A percentile compares a stretch with the other conserved stretches of the same genome.
phyloP scores from a whole-genome alignment of 1,140 invertebrate species.

The Zelostemma sp. region DNA sequence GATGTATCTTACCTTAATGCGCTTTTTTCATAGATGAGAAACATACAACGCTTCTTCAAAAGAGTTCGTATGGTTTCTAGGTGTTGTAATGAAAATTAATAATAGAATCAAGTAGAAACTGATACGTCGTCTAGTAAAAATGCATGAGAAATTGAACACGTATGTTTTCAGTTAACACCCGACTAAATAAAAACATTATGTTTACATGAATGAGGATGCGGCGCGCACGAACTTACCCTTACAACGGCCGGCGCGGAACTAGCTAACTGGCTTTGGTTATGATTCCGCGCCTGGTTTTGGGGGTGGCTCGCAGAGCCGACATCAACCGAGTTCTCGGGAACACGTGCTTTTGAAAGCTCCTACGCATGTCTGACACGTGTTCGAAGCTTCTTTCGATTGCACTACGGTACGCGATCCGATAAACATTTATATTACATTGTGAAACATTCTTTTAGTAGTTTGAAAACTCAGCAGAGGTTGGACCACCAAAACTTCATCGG shows the following conservation, averaged over 20 bases:
- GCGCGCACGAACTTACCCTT: slow-evolving; percentile 55
- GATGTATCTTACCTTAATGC: not conserved
- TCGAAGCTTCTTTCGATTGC: slow-evolving; percentile 1
- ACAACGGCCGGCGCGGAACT: slow-evolving; percentile 69
- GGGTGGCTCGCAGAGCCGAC: slow-evolving; percentile 36
- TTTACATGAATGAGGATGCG: slow-evolving; percentile 23
- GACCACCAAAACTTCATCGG: too few species aligned
- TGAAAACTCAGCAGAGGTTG: too few species aligned
- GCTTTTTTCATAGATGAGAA: not conserved
- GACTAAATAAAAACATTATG: slow-evolving; percentile 55
- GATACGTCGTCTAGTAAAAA: slow-evolving; percentile 16
- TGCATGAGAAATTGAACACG: slow-evolving; percentile 4
- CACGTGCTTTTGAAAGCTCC: slow-evolving; percentile 19
- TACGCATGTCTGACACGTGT: slow-evolving; percentile 52
- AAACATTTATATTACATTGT: too few species aligned
- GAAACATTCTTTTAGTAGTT: too few species aligned
- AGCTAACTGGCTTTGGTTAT: slow-evolving; percentile 49
- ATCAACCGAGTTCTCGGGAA: slow-evolving; percentile 42
- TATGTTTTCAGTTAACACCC: slow-evolving; percentile 19
- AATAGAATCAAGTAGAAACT: slow-evolving; percentile 12
- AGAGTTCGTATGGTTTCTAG: slow-evolving; percentile 5
- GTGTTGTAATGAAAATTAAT: slow-evolving; percentile 1
- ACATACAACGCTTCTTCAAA: not conserved
- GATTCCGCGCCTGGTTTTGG: slow-evolving; percentile 48
- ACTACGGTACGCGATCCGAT: too few species aligned